Evolutionary conservation across 1,140 invertebrate species (phyloP).

Genomic region (Drosophila obscura): DNA sequence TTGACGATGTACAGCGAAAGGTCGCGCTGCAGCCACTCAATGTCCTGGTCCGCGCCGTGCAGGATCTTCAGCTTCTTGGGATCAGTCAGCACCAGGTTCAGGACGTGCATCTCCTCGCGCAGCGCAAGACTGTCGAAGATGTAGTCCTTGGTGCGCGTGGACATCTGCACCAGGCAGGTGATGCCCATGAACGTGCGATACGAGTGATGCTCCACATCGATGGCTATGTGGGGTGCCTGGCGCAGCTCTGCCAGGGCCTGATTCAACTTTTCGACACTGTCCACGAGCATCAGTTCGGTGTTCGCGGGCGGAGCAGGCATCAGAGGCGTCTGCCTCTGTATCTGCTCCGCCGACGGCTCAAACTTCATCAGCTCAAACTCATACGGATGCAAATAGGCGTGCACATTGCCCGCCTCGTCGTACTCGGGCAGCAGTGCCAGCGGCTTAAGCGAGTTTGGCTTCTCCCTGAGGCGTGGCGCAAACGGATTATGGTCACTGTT

Average conservation of each 20-base stretch:
- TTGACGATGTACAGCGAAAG: constrained; percentile 97
- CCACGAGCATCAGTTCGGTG: constrained; percentile 89
- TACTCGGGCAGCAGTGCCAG: constrained; percentile 89
- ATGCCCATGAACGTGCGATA: constrained; percentile 93
- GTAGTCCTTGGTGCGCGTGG: constrained; percentile 93
- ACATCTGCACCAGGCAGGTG: constrained; percentile 98
- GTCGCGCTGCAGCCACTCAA: constrained; percentile 98
- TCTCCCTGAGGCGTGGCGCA: constrained; percentile 92
- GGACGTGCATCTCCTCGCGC: constrained; percentile 90
- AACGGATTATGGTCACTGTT: constrained; percentile 91
- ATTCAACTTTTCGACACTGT: constrained; percentile 87
- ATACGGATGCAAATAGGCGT: constrained; percentile 94
- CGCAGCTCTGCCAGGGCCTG: constrained; percentile 88
- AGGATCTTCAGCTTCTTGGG: constrained; percentile 97
- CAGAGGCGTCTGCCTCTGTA: constrained; percentile 83
- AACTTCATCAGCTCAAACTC: constrained; percentile 92
- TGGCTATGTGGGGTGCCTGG: constrained; percentile 88
- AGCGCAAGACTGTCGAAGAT: constrained; percentile 95
- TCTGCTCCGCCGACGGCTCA: constrained; percentile 84
- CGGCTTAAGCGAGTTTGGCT: constrained; percentile 94
- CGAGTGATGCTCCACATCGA: constrained; percentile 96
- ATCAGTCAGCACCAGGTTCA: constrained; percentile 97
- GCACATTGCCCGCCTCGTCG: constrained; percentile 86
- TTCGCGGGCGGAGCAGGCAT: constrained; percentile 85
- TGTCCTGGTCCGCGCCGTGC: constrained; percentile 95